Conservation (phyloP, 2,113 vertebrate genomes). For the Ancistrus triradiatus region DNA sequence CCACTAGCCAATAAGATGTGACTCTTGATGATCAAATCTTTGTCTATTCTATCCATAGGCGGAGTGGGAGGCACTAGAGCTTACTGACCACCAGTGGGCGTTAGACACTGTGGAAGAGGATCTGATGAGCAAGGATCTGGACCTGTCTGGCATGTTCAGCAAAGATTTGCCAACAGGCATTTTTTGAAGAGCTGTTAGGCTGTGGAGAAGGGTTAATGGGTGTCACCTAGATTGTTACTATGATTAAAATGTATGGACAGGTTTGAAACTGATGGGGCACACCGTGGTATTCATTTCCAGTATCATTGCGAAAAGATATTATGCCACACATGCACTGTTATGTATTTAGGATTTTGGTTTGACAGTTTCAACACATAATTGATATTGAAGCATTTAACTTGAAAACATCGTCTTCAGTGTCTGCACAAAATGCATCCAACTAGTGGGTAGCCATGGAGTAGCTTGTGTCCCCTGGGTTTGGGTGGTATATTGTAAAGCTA, state of each 20-base stretch:
- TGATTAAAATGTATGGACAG: constrained; percentile 16
- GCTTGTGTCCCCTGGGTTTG: neutral
- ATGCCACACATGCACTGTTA: constrained; percentile 32
- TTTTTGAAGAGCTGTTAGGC: constrained; percentile 70
- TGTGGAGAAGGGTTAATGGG: constrained; percentile 23
- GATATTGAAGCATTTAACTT: neutral
- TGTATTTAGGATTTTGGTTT: constrained; percentile 2
- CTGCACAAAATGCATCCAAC: neutral
- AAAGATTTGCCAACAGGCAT: constrained; percentile 92
- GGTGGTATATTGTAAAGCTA: neutral
- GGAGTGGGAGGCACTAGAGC: constrained; percentile 94
- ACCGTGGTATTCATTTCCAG: constrained; percentile 1
- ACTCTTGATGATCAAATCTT: neutral
- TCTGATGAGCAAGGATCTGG: constrained; percentile 92
- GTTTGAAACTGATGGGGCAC: constrained; percentile 21
- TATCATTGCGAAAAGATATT: no score
- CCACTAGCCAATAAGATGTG: neutral
- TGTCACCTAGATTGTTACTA: neutral
- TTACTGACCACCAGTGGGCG: constrained; percentile 97
- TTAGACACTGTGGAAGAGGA: constrained; percentile 94
- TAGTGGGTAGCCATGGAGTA: neutral
- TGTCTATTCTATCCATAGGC: constrained; percentile 65
- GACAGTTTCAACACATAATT: neutral
- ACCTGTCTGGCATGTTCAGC: constrained; percentile 95
- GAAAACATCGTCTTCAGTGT: neutral